Evolutionary conservation across 2,888 invertebrate species (phyloP).

Genomic region (Epinotia nisella): DNA sequence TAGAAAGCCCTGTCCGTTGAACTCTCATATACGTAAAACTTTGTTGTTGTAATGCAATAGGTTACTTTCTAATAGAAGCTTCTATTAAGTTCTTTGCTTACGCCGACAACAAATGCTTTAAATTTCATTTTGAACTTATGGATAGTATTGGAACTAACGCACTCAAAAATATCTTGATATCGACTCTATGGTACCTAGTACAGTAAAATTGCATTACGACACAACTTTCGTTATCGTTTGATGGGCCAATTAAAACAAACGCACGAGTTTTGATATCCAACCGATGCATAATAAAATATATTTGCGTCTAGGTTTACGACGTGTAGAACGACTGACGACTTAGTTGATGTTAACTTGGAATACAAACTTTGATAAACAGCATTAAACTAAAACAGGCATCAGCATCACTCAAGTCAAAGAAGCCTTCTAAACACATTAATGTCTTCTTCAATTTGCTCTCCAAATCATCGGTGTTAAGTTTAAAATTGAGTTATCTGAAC

Average conservation of each 20-base stretch:
- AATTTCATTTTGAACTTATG: not conserved
- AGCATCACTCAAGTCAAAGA: slow-evolving; percentile 7
- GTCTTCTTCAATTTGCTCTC: slow-evolving; percentile 34
- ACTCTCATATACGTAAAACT: slow-evolving; percentile 14
- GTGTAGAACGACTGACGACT: not conserved
- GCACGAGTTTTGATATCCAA: not conserved
- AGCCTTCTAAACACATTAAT: slow-evolving; percentile 29
- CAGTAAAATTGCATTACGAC: not conserved
- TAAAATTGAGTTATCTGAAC: slow-evolving; percentile 38
- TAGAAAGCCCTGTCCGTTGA: slow-evolving; percentile 45
- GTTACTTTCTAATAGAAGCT: not conserved
- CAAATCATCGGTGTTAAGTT: slow-evolving; percentile 15
- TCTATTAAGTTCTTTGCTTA: not conserved
- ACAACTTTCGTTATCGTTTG: not conserved
- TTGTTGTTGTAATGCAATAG: not conserved
- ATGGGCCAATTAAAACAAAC: not conserved
- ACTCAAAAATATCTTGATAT: not conserved
- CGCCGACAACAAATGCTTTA: not conserved
- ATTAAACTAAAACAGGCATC: slow-evolving; percentile 4
- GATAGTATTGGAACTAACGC: no score
- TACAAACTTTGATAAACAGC: slow-evolving; percentile 6
- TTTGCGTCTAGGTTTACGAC: not conserved
- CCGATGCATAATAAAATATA: not conserved
- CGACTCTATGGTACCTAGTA: not conserved
- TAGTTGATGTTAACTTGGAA: not conserved